Percentiles rank a stretch among this genome's conserved stretches.
Evolutionary conservation across 37 sponge, comb jelly and placozoan species (phyloP).

Genomic region (Beroe ovata): DNA sequence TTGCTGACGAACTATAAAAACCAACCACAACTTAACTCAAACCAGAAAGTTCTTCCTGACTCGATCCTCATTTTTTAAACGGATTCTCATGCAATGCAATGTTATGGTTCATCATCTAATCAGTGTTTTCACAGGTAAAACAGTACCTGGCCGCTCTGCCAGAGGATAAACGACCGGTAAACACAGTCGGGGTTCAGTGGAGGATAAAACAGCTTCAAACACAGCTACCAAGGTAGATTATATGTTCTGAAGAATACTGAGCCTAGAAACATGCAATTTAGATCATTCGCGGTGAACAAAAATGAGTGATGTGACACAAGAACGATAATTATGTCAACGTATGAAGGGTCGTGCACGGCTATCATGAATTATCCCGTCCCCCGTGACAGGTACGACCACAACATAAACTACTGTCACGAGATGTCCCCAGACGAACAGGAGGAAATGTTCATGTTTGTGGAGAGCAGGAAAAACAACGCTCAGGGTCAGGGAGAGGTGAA

Average conservation of each 20-base stretch:
- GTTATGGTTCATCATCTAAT: no score
- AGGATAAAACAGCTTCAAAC: conserved; percentile 59
- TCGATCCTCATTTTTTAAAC: no score
- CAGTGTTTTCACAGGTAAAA: conserved; percentile 40
- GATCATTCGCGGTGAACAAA: background rate
- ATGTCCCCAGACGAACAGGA: conserved; percentile 45
- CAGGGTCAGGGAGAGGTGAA: conserved; percentile 56
- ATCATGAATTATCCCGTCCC: no score
- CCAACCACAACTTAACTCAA: no score
- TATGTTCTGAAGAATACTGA: no score
- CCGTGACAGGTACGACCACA: conserved; percentile 42
- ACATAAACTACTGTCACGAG: conserved; percentile 58
- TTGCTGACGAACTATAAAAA: no score
- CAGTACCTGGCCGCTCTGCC: conserved; percentile 78
- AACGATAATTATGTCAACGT: no score
- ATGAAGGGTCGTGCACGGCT: no score
- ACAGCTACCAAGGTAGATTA: conserved; percentile 53
- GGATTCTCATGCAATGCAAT: no score
- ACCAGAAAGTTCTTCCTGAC: no score
- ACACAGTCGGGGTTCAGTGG: conserved; percentile 60
- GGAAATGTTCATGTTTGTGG: conserved; percentile 62
- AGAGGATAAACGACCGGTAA: conserved; percentile 76
- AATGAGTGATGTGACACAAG: no score
- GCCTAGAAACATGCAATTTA: no score
- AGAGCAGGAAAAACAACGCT: conserved; percentile 23